Evolutionary conservation across 2,888 invertebrate species (phyloP).

Genomic region (Anticlea derivata): DNA sequence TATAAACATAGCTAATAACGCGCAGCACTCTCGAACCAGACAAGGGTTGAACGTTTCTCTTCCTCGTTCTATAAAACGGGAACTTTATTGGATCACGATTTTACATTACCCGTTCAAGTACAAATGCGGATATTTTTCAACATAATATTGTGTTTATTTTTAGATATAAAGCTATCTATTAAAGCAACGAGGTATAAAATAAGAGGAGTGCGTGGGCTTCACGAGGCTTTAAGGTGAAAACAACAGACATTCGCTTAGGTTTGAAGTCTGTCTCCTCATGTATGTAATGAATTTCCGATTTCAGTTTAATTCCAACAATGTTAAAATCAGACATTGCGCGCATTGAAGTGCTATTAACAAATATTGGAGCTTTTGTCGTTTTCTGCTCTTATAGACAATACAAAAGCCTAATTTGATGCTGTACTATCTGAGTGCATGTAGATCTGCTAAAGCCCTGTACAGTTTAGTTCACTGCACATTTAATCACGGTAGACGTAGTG

Average conservation of each 20-base stretch:
- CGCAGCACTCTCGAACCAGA: conserved; percentile 15
- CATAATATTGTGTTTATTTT: conserved; percentile 5
- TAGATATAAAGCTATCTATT: no score
- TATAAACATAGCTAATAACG: conserved; percentile 16
- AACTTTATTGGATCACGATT: conserved; percentile 22
- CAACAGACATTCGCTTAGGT: no score
- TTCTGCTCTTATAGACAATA: neutral
- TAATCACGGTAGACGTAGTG: conserved; percentile 13
- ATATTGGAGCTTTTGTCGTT: neutral
- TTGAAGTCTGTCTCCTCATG: no score
- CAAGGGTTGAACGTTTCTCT: conserved; percentile 24
- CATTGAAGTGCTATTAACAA: no score
- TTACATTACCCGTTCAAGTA: conserved; percentile 14
- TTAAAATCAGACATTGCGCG: no score
- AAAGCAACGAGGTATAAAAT: no score
- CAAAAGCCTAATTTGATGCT: neutral
- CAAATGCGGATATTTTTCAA: conserved; percentile 9
- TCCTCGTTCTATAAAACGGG: conserved; percentile 20
- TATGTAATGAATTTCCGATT: no score
- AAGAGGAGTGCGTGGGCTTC: no score
- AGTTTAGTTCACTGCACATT: conserved; percentile 11
- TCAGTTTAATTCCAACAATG: no score
- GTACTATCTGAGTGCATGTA: conserved; percentile 2
- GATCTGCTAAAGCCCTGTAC: conserved; percentile 2
- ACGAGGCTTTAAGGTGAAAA: no score